Evolutionary conservation across 1,140 invertebrate species (phyloP).

Genomic region (Atopsyche davidsoni): DNA sequence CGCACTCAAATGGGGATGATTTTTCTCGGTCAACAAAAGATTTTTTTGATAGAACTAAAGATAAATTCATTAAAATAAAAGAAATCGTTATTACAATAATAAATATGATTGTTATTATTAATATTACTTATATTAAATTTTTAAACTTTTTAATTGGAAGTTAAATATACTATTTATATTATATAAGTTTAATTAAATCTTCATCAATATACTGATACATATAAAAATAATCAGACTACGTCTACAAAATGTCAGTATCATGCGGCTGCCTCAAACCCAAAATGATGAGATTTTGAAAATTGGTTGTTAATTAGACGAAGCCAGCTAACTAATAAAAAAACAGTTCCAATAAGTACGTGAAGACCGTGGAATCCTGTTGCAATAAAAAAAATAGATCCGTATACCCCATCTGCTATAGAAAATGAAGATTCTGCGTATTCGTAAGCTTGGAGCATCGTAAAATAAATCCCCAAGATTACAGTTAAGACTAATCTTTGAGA

Average conservation of each 20-base stretch:
- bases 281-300: slow-evolving; percentile 1
- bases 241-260: slow-evolving; percentile 74
- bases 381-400: slow-evolving; percentile 64
- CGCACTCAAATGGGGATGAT: slow-evolving; percentile 56
- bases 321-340: slow-evolving; percentile 54
- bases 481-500: slow-evolving; percentile 47
- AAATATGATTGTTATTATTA: slow-evolving; percentile 36
- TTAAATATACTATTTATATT: slow-evolving; percentile 64
- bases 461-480: slow-evolving; percentile 51
- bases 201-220: slow-evolving; percentile 63
- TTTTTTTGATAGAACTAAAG: slow-evolving; percentile 50
- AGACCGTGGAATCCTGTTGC: slow-evolving; percentile 67
- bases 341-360: slow-evolving; percentile 64
- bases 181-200: slow-evolving; percentile 54
- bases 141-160: slow-evolving; percentile 61
- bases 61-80: slow-evolving; percentile 45
- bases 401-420: slow-evolving; percentile 47
- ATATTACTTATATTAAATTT: slow-evolving; percentile 47
- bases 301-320: slow-evolving; percentile 48
- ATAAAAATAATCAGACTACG: slow-evolving; percentile 66
- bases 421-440: slow-evolving; percentile 45
- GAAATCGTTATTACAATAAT: slow-evolving; percentile 40
- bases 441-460: too few species aligned
- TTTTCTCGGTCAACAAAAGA: slow-evolving; percentile 50
- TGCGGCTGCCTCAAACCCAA: slow-evolving; percentile 1